These are phyloP conservation scores for Enteromius treurensis DNA, from an alignment of 2,797 vertebrate genomes.

Conservation along the genomic window DNA sequence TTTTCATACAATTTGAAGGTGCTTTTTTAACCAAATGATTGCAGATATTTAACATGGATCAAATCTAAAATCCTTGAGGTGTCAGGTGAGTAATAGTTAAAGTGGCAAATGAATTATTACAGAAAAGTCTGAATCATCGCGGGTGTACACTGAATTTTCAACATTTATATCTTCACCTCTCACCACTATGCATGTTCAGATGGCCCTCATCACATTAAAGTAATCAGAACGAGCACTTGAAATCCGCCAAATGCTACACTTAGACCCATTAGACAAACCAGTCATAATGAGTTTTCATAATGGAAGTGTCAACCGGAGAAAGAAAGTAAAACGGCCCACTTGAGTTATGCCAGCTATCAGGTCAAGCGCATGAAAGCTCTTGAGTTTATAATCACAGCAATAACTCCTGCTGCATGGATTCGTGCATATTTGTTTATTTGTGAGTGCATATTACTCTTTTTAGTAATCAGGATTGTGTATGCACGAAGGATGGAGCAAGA, in stretches of 20 bases:
- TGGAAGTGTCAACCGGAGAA: constrained; percentile 29
- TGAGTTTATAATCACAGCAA: constrained; percentile 23
- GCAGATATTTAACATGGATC: background rate
- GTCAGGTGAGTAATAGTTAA: background rate
- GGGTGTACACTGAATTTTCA: background rate
- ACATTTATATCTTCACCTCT: constrained; percentile 1
- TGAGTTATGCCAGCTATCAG: constrained; percentile 22
- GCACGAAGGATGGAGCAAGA: constrained; percentile 9
- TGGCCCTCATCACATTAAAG: constrained; percentile 12
- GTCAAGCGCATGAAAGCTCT: constrained; percentile 39
- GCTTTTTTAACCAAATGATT: background rate
- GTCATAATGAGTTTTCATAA: constrained; percentile 32
- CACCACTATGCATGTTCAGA: background rate
- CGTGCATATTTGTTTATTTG: constrained; percentile 27
- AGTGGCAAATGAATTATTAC: background rate
- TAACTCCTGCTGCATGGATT: constrained; percentile 8
- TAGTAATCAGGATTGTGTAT: constrained; percentile 6
- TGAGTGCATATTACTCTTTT: constrained; percentile 20
- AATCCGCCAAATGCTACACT: constrained; percentile 5
- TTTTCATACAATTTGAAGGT: too few species aligned
- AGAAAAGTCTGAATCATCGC: background rate
- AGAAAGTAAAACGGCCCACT: constrained; percentile 27
- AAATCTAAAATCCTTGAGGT: background rate
- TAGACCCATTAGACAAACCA: constrained; percentile 27
- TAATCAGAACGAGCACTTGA: constrained; percentile 5